phyloP scores from a whole-genome alignment of 2,797 vertebrate genomes.

The Triplophysa yarkandensis region DNA sequence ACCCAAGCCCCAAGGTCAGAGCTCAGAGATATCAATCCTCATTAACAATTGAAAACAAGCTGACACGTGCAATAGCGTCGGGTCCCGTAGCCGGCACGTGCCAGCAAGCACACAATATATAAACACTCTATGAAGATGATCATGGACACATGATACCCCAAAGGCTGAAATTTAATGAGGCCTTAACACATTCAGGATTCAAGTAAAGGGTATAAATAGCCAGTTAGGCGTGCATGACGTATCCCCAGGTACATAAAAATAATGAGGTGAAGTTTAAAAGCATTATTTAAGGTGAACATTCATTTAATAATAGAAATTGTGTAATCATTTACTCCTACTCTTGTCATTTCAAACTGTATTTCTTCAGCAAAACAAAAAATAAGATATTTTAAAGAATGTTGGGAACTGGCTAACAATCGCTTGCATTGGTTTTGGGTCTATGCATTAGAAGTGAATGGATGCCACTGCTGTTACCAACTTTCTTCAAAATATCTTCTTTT shows the following conservation, averaged over 20 bases:
- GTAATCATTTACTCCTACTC: too few species aligned
- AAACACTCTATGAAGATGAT: constrained; percentile 24
- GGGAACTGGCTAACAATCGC: too few species aligned
- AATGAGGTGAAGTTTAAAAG: neutral
- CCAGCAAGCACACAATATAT: constrained; percentile 16
- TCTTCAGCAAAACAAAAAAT: too few species aligned
- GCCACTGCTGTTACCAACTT: too few species aligned
- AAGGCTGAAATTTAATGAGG: constrained; percentile 7
- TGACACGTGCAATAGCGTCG: constrained; percentile 44
- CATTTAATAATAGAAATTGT: too few species aligned
- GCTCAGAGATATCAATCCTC: constrained; percentile 76
- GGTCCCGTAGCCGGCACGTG: constrained; percentile 14
- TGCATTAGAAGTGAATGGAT: too few species aligned
- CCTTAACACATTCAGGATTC: neutral
- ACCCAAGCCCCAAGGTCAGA: constrained; percentile 74
- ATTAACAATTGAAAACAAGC: constrained; percentile 77
- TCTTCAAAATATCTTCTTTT: too few species aligned
- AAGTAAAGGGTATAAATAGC: neutral
- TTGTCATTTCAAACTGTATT: too few species aligned
- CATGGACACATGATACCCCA: constrained; percentile 25
- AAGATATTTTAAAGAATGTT: too few species aligned
- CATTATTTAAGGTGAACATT: too few species aligned
- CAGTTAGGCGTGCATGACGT: neutral
- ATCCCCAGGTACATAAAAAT: neutral
- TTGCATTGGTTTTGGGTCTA: too few species aligned